phyloP scores from a whole-genome alignment of 2,888 invertebrate genomes.

The Exocentrus adspersus region DNA sequence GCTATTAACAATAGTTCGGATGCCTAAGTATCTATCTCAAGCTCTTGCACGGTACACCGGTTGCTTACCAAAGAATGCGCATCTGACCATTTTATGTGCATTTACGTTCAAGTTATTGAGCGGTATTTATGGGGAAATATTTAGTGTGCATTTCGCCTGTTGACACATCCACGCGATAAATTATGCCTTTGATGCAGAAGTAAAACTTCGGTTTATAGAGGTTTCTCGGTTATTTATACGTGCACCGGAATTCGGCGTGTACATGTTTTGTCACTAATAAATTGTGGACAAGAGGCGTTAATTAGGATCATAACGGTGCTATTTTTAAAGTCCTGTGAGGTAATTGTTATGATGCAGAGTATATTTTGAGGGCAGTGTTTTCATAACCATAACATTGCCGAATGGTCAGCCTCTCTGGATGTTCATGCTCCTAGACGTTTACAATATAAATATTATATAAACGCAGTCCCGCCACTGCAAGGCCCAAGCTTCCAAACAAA shows the following conservation, averaged over 20 bases:
- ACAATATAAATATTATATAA: too few species aligned
- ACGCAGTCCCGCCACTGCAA: too few species aligned
- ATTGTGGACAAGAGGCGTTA: background rate
- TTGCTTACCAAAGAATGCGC: conserved; percentile 25
- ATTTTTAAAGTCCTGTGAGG: background rate
- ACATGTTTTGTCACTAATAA: conserved; percentile 8
- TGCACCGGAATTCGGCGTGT: conserved; percentile 5
- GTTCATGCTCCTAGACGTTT: too few species aligned
- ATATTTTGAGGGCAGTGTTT: background rate
- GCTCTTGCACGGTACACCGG: conserved; percentile 25
- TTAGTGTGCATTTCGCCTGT: conserved; percentile 20
- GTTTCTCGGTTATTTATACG: conserved; percentile 16
- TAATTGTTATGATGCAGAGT: background rate
- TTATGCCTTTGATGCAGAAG: conserved; percentile 25
- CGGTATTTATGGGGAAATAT: conserved; percentile 28
- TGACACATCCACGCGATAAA: conserved; percentile 23
- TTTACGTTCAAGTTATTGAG: conserved; percentile 27
- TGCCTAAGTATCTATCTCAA: conserved; percentile 21
- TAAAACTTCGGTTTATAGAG: conserved; percentile 18
- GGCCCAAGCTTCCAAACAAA: too few species aligned
- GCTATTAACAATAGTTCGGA: conserved; percentile 27
- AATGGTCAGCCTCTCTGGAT: background rate
- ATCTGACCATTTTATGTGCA: conserved; percentile 29
- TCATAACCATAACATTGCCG: background rate
- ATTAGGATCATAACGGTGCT: background rate